Evolutionary conservation across 1,140 invertebrate species (phyloP), one percentile per base, ranked within the genome.

Genomic region (Drosophila novamexicana): DNA sequence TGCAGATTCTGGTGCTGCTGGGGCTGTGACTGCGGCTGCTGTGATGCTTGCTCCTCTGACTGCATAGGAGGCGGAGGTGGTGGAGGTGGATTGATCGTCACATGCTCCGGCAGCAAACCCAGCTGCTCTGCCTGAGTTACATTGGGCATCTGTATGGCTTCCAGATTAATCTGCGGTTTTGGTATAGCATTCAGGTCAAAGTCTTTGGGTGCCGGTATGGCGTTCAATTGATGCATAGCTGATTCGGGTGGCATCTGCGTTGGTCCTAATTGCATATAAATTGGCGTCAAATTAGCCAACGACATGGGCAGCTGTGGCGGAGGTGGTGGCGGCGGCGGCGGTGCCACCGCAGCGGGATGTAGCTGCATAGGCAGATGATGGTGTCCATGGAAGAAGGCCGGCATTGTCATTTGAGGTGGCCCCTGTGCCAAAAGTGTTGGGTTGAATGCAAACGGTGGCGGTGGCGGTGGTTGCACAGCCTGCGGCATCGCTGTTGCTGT

Each of bases 181-280:
- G 91, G 91, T 65, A 92, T 92, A 9, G 91, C 89, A 72, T 78
- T 92, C 40, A 92, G 76, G 75, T 92, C 90, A 16, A 92, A 90
- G 34, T 92, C 91, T 52, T 90, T 92, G 12, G 91, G 91, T 34
- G 89, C 52, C 22, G 86, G 91, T 49, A 92, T 92, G 10, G 92
- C 72, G 61, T 91, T 92, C 16, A 92, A 47, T 50, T 62, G 65
- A 62, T 92, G 84, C 71, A 92, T 66, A 8, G 91, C 80, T 44
- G 75, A 69, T n/a, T 61, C 71, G 9, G 72, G 14, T 18, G 66
- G 65, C 52, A 70, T 9, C 39, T 86, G 83, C 0, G 86, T 59
- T 50, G 91, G 75, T 29, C 75, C 83, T n/a, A 86, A 63, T 58
- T 85, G 83, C 84, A 92, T 91, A 72, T 91, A 91, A 6, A 92